A percentile compares a stretch with the other conserved stretches of the same genome.
These are phyloP conservation scores for Planiliza haematocheilus DNA, from an alignment of 2,113 vertebrate species.

Conservation along the genomic window DNA sequence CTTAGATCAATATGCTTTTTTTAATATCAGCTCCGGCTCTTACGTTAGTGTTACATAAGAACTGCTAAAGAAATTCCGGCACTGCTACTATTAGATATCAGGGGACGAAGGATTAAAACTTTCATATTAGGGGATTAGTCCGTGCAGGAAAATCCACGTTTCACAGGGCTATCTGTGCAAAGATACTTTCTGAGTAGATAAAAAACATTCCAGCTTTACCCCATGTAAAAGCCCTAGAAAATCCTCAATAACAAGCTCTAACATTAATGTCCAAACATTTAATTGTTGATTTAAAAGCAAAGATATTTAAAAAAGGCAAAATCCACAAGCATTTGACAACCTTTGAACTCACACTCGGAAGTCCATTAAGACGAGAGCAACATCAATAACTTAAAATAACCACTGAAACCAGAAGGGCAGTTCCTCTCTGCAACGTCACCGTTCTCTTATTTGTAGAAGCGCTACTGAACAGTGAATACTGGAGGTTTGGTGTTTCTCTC, in stretches of 20 bases:
- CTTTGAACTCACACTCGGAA: background rate
- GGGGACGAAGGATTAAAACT: conserved; percentile 49
- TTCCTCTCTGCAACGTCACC: background rate
- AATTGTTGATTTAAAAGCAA: background rate
- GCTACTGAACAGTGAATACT: background rate
- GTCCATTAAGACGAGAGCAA: too few relatives aligned
- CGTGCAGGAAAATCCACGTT: conserved; percentile 47
- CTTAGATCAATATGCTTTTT: conserved; percentile 14
- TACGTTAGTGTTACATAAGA: conserved; percentile 2
- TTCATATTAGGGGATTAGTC: conserved; percentile 57
- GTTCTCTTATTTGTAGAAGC: background rate
- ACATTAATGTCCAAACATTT: conserved; percentile 21
- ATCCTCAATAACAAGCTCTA: conserved; percentile 32
- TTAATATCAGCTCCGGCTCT: background rate
- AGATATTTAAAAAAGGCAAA: background rate
- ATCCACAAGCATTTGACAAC: background rate
- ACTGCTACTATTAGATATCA: conserved; percentile 44
- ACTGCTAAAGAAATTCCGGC: conserved; percentile 11
- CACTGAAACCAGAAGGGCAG: background rate
- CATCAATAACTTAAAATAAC: background rate
- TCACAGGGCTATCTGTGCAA: conserved; percentile 22
- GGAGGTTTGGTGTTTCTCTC: background rate
- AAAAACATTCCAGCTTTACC: conserved; percentile 32
- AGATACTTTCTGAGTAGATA: conserved; percentile 36
- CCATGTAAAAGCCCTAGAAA: conserved; percentile 37